Evolutionary conservation across 2,797 vertebrate genomes (phyloP), one percentile per base, ranked within the genome.

Genomic region (Chloroceryle amazona): DNA sequence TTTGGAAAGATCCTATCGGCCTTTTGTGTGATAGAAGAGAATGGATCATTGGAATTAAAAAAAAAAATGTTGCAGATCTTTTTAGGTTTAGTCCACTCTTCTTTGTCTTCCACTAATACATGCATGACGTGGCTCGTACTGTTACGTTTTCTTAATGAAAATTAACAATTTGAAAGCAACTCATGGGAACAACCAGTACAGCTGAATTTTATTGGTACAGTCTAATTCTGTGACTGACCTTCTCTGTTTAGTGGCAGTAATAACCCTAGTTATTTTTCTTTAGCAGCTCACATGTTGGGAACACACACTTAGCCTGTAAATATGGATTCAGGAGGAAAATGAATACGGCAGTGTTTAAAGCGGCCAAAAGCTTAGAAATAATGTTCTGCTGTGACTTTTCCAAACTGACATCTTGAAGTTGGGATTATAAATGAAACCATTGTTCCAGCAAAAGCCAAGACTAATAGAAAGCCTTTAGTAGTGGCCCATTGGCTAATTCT

Each of bases 391-490:
- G 93, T 96, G 92, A 90, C 94, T 97, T 84, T 97, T 97, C 95
- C 91, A 87, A 94, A 94, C 89, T 92, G 88, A 80, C 89, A 89
- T 94, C 84, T 96, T 81, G 90, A 85, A 87, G 84, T 58, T 93
- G 81, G 46, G 74, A 95, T 91, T 94, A 96, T 97, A 96, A 98
- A 98, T 95, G 97, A 94, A 85, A 66, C 92, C 87, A 96, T 97
- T 97, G 96, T 97, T 91, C 86, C 49, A 73, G 84, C 33, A 94
- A 95, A 95, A 86, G 78, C 89, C 89, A 90, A 78, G 76, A 66
- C 96, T 96, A 96, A 97, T 97, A 97, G 96, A 97, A 97, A 97
- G 88, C 90, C 91, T 95, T 95, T 96, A 91, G 91, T 83, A 96
- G 66, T 51, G 18, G 70, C 83, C 93, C 84, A 42, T 86, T 91